Percentiles rank a stretch among this genome's conserved stretches.
Evolutionary conservation across 53 echinoderm and acorn worm genomes (phyloP).

Genomic region (Hippasteria phrygiana): DNA sequence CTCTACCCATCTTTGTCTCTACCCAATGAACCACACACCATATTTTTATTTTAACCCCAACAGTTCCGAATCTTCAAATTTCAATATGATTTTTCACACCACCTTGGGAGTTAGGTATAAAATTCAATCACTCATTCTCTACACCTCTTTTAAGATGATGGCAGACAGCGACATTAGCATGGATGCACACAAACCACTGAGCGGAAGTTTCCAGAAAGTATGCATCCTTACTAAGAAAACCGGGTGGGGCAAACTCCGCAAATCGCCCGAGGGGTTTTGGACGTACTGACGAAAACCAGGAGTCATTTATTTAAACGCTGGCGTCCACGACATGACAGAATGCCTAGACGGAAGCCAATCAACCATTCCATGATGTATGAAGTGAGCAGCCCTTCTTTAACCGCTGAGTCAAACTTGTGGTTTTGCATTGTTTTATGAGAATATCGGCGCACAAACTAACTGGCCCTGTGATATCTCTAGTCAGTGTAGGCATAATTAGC

Average conservation of each 20-base stretch:
- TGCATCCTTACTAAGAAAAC: not conserved
- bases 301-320: not conserved
- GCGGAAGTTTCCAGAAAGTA: not conserved
- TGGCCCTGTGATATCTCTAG: not conserved
- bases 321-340: not conserved
- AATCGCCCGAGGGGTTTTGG: not conserved
- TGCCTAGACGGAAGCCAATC: not conserved
- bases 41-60: too few relatives aligned
- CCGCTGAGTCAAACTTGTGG: slow-evolving; percentile 23
- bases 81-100: too few relatives aligned
- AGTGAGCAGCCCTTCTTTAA: not conserved
- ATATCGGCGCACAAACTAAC: not conserved
- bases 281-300: slow-evolving; percentile 1
- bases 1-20: too few relatives aligned
- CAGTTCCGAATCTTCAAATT: too few relatives aligned
- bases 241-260: slow-evolving; percentile 17
- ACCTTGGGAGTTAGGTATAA: too few relatives aligned
- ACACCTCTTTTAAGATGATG: too few relatives aligned
- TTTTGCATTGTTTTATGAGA: not conserved
- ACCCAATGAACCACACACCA: too few relatives aligned
- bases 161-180: too few relatives aligned
- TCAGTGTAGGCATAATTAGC: not conserved
- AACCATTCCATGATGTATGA: too few relatives aligned
- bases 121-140: too few relatives aligned
- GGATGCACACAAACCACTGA: not conserved